A percentile compares a stretch with the other conserved stretches of the same genome.
phyloP scores from a whole-genome alignment of 2,888 invertebrate genomes.

The Lepas anatifera region DNA sequence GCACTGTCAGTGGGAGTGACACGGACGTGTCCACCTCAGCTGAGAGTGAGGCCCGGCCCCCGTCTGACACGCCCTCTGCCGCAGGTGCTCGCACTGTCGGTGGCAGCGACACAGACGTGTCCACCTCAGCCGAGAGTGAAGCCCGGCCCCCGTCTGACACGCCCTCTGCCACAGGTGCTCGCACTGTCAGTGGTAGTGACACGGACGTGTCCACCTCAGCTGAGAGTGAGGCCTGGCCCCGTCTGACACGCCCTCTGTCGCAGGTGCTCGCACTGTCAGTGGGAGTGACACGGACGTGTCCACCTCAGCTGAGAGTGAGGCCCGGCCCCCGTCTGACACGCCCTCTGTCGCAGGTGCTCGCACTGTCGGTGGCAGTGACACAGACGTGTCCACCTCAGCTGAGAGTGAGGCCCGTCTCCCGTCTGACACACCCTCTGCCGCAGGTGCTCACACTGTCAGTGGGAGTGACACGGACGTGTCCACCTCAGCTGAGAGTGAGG shows the following conservation, averaged over 20 bases:
- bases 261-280: conserved; percentile 38
- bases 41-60: too few species aligned
- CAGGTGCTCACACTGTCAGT: conserved; percentile 38
- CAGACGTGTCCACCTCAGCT: conserved; percentile 78
- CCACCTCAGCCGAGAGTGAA: conserved; percentile 82
- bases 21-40: conserved; percentile 81
- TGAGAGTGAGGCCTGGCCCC: too few species aligned
- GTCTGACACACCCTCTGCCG: background rate
- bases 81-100: conserved; percentile 38
- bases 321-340: too few species aligned
- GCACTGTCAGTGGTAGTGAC: conserved; percentile 60
- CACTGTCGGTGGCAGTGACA: conserved; percentile 64
- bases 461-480: conserved; percentile 84
- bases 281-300: conserved; percentile 84
- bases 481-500: conserved; percentile 80
- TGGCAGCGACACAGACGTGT: conserved; percentile 80
- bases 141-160: too few species aligned
- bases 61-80: too few species aligned
- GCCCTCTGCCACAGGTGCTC: background rate
- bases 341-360: background rate
- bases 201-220: conserved; percentile 81
- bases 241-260: background rate
- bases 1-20: conserved; percentile 57
- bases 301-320: conserved; percentile 80
- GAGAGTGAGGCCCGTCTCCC: too few species aligned